Conservation (phyloP, 2,797 vertebrate species). For the Epinephelus coioides region DNA sequence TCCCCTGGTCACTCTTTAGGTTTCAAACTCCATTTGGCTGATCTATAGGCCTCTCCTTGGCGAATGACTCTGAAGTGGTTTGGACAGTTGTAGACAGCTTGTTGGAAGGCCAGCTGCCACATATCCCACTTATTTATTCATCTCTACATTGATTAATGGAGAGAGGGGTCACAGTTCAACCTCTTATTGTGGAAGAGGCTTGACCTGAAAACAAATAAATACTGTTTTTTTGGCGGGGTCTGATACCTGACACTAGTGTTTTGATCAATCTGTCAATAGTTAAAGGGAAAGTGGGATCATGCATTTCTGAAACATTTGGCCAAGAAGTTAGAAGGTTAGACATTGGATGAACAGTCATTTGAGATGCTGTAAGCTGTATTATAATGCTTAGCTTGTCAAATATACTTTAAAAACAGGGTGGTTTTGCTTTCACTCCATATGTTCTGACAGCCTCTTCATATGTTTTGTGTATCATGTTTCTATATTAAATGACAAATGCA, state of each 20-base stretch:
- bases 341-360: constrained; percentile 34
- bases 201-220: constrained; percentile 83
- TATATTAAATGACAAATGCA: not conserved
- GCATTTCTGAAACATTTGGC: constrained; percentile 37
- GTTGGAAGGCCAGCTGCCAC: constrained; percentile 85
- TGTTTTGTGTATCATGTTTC: not conserved
- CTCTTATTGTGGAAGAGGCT: constrained; percentile 79
- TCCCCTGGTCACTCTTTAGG: constrained; percentile 86
- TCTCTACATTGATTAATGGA: constrained; percentile 86
- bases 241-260: constrained; percentile 61
- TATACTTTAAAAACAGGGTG: constrained; percentile 7
- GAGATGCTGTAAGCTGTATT: constrained; percentile 18
- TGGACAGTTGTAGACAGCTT: constrained; percentile 86
- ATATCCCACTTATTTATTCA: constrained; percentile 83
- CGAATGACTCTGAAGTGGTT: constrained; percentile 84
- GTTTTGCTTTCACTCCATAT: constrained; percentile 8
- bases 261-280: constrained; percentile 51
- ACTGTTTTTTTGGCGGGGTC: constrained; percentile 31
- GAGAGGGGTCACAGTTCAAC: constrained; percentile 80
- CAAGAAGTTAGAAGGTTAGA: constrained; percentile 17
- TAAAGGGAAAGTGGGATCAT: constrained; percentile 26
- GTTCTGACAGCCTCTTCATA: constrained; percentile 10
- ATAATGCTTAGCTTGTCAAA: constrained; percentile 1
- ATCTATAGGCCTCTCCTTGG: constrained; percentile 76
- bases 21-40: constrained; percentile 88